Conservation (phyloP, 2,888 invertebrate genomes). For the Sepiola atlantica region DNA sequence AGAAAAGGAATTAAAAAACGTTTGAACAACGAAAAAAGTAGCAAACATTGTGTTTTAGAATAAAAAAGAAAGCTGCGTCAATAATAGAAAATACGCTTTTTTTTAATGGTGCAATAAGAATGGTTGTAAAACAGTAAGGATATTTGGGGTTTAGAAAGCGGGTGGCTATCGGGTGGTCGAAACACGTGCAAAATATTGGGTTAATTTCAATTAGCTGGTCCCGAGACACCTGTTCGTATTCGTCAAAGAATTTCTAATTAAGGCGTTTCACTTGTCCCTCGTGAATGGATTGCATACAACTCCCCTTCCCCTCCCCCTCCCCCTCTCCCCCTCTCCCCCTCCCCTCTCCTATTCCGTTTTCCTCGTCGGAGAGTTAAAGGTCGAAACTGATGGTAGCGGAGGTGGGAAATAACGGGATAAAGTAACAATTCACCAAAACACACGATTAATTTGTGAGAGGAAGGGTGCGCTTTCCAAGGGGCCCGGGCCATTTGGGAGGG, state of each 20-base stretch:
- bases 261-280: slow-evolving; percentile 11
- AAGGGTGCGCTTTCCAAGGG: too few species aligned
- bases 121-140: too few species aligned
- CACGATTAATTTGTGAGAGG: not conserved
- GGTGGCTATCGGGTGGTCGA: not conserved
- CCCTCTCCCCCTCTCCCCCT: too few species aligned
- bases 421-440: not conserved
- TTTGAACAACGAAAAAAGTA: not conserved
- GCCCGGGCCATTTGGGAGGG: too few species aligned
- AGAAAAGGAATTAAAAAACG: not conserved
- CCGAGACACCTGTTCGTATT: slow-evolving; percentile 11
- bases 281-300: not conserved
- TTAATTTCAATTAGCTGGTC: not conserved
- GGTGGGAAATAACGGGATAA: not conserved
- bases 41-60: too few species aligned
- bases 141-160: not conserved
- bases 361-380: not conserved
- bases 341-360: too few species aligned
- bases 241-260: slow-evolving; percentile 32
- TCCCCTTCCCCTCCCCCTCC: too few species aligned
- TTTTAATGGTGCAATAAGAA: too few species aligned
- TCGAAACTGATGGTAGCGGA: not conserved
- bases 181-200: not conserved
- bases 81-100: too few species aligned
- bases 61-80: too few species aligned